Evolutionary conservation across 1,140 invertebrate species (phyloP).

Genomic region (Ceratosolen solmsi): DNA sequence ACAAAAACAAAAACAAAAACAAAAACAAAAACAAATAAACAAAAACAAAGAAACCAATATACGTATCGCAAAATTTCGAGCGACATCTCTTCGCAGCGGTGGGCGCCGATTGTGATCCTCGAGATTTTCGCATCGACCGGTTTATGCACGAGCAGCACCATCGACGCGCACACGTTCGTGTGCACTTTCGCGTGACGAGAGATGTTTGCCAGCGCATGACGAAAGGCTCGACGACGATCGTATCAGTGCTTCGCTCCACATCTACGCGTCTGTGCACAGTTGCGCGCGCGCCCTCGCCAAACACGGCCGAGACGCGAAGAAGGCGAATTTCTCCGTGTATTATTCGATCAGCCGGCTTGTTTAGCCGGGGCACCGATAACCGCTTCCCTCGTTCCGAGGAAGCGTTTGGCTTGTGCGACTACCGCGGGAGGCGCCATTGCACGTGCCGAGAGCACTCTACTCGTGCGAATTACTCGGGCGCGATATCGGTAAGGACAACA

Average conservation of each 20-base stretch:
- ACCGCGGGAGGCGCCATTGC: too few species aligned
- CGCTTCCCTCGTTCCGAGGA: background rate
- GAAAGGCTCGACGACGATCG: slow-evolving; percentile 42
- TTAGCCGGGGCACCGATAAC: background rate
- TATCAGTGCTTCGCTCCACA: background rate
- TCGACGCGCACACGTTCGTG: slow-evolving; percentile 54
- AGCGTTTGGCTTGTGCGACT: slow-evolving; percentile 45
- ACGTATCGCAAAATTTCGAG: slow-evolving; percentile 30
- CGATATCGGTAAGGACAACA: too few species aligned
- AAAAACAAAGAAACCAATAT: too few species aligned
- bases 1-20: background rate
- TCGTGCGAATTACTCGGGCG: too few species aligned
- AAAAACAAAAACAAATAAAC: too few species aligned
- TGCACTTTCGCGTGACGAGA: slow-evolving; percentile 54
- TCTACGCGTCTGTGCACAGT: slow-evolving; percentile 35
- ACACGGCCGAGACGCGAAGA: background rate
- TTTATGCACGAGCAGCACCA: slow-evolving; percentile 29
- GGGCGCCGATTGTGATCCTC: slow-evolving; percentile 25
- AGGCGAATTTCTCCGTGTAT: background rate
- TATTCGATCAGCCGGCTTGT: background rate
- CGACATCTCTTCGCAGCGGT: background rate
- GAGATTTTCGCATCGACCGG: slow-evolving; percentile 1
- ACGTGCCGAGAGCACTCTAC: too few species aligned
- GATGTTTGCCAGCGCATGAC: slow-evolving; percentile 56
- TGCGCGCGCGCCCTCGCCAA: background rate